Conservation (phyloP, 2,888 invertebrate species). For the Acleris emargana region DNA sequence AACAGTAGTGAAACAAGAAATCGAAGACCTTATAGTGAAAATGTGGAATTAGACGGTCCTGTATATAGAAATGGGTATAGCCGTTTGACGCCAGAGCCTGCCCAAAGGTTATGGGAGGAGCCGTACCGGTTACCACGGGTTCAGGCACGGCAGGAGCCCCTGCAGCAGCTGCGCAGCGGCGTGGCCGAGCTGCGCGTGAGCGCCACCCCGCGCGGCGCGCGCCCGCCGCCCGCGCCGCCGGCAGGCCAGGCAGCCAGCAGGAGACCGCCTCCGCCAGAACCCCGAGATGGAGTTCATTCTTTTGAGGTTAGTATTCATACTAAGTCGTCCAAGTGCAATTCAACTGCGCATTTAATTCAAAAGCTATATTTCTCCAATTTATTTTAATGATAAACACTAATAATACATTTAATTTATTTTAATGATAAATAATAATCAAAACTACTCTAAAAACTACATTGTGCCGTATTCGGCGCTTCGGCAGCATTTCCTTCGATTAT, state of each 20-base stretch:
- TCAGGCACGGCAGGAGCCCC: constrained; percentile 69
- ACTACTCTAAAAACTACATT: too few relatives aligned
- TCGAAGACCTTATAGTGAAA: constrained; percentile 76
- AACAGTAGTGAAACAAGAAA: constrained; percentile 61
- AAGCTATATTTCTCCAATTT: too few relatives aligned
- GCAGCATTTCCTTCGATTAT: too few relatives aligned
- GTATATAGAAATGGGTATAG: constrained; percentile 71
- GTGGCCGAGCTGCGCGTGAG: constrained; percentile 75
- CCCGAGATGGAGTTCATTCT: constrained; percentile 66
- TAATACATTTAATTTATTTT: too few relatives aligned
- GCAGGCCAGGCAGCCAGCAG: constrained; percentile 51
- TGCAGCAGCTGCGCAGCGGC: constrained; percentile 70
- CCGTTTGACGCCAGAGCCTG: constrained; percentile 58
- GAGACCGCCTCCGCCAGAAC: constrained; percentile 72
- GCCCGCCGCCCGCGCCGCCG: constrained; percentile 72
- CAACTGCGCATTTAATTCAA: too few relatives aligned
- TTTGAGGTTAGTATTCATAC: constrained; percentile 64
- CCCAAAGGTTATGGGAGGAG: constrained; percentile 74
- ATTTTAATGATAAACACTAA: too few relatives aligned
- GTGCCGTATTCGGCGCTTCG: too few relatives aligned
- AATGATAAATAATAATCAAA: too few relatives aligned
- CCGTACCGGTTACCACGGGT: constrained; percentile 74
- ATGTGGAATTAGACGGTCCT: constrained; percentile 70
- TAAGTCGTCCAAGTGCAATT: background rate
- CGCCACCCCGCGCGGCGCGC: constrained; percentile 67